Conservation (phyloP, 2,797 vertebrate species). For the Molossus alvarezi region DNA sequence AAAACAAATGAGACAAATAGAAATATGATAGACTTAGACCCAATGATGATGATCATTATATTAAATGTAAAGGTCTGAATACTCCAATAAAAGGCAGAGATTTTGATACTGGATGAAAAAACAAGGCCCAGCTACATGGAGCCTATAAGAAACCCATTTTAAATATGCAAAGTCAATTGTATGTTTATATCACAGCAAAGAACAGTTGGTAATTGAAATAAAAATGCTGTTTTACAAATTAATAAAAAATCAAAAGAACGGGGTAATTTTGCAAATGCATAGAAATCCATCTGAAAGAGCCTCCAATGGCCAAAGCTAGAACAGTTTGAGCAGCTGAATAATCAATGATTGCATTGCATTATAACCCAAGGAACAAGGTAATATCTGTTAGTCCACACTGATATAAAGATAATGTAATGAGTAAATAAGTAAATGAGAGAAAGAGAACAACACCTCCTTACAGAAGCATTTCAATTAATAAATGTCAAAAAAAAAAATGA, state of each 20-base stretch:
- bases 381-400: neutral
- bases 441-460: neutral
- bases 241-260: neutral
- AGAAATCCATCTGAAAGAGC: neutral
- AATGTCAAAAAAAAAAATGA: neutral
- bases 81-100: neutral
- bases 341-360: neutral
- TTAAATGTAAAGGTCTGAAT: neutral
- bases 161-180: neutral
- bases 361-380: neutral
- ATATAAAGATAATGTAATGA: neutral
- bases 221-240: neutral
- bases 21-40: neutral
- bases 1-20: neutral
- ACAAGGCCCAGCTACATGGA: fast-evolving
- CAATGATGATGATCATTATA: neutral
- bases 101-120: neutral
- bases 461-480: neutral
- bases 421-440: neutral
- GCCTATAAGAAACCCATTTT: neutral
- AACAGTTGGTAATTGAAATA: neutral
- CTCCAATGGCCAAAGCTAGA: neutral
- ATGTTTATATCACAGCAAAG: neutral
- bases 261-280: neutral
- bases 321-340: neutral